Percentiles rank a stretch among this genome's conserved stretches.
phyloP scores from a whole-genome alignment of 2,888 invertebrate species.

The Agriopis leucophaearia region DNA sequence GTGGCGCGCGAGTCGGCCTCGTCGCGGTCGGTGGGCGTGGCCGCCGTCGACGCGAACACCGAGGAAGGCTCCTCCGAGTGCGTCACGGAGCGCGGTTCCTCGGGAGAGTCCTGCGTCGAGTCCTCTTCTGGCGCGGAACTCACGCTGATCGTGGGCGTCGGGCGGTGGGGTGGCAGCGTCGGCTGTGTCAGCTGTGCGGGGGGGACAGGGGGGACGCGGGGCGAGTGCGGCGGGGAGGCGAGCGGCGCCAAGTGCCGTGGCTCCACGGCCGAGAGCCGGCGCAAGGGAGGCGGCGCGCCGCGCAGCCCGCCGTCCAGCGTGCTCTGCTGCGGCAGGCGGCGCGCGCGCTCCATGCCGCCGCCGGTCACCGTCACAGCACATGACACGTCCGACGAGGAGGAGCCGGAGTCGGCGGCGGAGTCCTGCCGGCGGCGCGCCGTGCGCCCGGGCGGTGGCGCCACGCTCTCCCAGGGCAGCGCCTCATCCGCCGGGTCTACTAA shows the following conservation, averaged over 20 bases:
- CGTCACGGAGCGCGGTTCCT: constrained; percentile 62
- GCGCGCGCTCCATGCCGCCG: constrained; percentile 88
- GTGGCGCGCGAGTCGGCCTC: constrained; percentile 46
- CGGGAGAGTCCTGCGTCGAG: constrained; percentile 67
- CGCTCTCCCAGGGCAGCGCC: constrained; percentile 72
- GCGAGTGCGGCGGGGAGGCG: constrained; percentile 77
- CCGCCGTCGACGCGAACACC: constrained; percentile 78
- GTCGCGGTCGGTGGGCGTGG: constrained; percentile 72
- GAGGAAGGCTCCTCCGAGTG: constrained; percentile 79
- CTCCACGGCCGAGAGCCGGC: constrained; percentile 82
- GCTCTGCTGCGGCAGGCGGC: constrained; percentile 89
- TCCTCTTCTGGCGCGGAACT: constrained; percentile 90
- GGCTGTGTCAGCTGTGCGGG: constrained; percentile 61
- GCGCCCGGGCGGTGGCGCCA: constrained; percentile 56
- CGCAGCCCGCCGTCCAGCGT: constrained; percentile 88
- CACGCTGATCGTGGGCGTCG: constrained; percentile 88
- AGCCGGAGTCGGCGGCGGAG: constrained; percentile 89
- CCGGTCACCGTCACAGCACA: constrained; percentile 86
- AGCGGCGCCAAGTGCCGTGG: constrained; percentile 87
- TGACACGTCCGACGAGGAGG: constrained; percentile 90
- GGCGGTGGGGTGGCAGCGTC: constrained; percentile 64
- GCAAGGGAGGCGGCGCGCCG: constrained; percentile 79
- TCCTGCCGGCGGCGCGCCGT: constrained; percentile 86
- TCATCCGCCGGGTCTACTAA: constrained; percentile 70
- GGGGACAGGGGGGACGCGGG: constrained; percentile 69